Conservation (phyloP, 2,888 invertebrate genomes). For the Drosophila bunnanda region DNA sequence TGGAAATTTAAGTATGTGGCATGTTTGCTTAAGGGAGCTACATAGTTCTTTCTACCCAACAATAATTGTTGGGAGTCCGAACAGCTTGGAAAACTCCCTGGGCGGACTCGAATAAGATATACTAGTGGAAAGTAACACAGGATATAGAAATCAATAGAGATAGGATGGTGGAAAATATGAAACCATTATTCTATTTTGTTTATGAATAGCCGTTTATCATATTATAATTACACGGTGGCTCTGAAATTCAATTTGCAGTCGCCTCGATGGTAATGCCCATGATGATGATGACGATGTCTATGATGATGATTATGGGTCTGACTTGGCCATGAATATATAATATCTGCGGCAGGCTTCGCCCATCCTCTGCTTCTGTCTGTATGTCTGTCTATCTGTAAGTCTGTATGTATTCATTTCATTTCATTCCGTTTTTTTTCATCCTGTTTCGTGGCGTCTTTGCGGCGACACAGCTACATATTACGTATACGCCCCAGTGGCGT, state of each 20-base stretch:
- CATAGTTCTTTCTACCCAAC: too few species aligned
- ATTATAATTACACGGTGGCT: slow-evolving; percentile 20
- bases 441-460: slow-evolving; percentile 13
- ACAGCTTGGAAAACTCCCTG: too few species aligned
- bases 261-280: slow-evolving; percentile 6
- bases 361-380: background rate
- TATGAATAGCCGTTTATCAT: slow-evolving; percentile 12
- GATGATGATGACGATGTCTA: slow-evolving; percentile 6
- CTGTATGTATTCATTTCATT: slow-evolving; percentile 16
- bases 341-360: slow-evolving; percentile 14
- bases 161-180: background rate
- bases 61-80: background rate
- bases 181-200: background rate
- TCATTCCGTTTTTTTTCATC: slow-evolving; percentile 13
- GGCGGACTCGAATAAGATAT: background rate
- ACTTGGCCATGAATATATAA: slow-evolving; percentile 25
- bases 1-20: background rate
- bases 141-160: background rate
- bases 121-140: too few species aligned
- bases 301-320: slow-evolving; percentile 11
- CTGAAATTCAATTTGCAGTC: slow-evolving; percentile 20
- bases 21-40: too few species aligned
- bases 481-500: slow-evolving; percentile 20
- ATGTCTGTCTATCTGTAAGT: background rate
- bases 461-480: slow-evolving; percentile 22